phyloP scores from a whole-genome alignment of 2,113 vertebrate genomes.

The Hylia prasina region DNA sequence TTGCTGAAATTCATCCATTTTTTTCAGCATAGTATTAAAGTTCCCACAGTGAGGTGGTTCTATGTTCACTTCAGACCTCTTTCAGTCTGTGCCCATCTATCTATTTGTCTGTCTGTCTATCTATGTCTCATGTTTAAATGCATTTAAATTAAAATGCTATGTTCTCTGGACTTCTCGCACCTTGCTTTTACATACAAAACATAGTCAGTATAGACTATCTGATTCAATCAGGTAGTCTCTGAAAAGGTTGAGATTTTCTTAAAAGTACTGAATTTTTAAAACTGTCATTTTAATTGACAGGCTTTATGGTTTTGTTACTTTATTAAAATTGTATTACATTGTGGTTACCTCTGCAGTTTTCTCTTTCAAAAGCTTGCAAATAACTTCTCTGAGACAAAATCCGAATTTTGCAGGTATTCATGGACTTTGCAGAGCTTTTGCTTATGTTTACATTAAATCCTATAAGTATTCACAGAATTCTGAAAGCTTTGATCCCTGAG shows the following conservation, averaged over 20 bases:
- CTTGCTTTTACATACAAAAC: not conserved
- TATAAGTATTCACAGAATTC: not conserved
- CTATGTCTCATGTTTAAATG: not conserved
- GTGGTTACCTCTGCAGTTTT: not conserved
- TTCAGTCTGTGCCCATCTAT: not conserved
- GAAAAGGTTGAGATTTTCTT: not conserved
- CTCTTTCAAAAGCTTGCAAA: not conserved
- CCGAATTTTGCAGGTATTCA: not conserved
- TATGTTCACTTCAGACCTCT: not conserved
- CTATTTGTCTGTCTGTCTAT: rapidly evolving
- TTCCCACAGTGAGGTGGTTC: not conserved
- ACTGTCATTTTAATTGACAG: rapidly evolving
- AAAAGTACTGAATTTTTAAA: not conserved
- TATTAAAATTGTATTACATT: not conserved
- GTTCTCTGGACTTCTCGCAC: not conserved
- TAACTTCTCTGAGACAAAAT: not conserved
- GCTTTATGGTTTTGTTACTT: not conserved
- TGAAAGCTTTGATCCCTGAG: not conserved
- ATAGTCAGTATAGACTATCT: not conserved
- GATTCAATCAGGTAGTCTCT: not conserved
- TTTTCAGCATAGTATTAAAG: not conserved
- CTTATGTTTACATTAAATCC: not conserved
- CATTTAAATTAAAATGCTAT: not conserved
- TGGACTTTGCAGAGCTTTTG: not conserved
- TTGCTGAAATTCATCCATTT: not conserved